Evolutionary conservation across 2,888 invertebrate genomes (phyloP), one percentile per base, ranked within the genome.

Genomic region (Tuta absoluta): DNA sequence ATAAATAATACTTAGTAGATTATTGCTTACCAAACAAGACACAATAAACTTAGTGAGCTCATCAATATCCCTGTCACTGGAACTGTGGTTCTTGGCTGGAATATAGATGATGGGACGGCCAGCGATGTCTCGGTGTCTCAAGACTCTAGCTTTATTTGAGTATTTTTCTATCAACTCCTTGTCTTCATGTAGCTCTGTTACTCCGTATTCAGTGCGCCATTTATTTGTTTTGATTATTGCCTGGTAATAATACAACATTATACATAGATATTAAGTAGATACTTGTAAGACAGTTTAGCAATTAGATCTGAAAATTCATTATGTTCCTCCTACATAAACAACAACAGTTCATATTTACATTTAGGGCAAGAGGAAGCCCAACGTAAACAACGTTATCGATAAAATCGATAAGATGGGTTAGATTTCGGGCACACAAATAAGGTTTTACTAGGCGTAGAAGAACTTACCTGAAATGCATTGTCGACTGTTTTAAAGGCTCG

Each of bases 41-140:
- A 96, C 96, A 78, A 96, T 96, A 79, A 95, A 96, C 75, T 94
- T 95, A 0, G 96, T 96, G 56, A 96, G 84, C 67, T 95, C 95
- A 77, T 96, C 95, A 75, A 96, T 94, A 77, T 95, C 93, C 72
- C 96, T 92, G 60, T 95, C 94, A 73, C 92, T 95, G 12, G 93
- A 93, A 78, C 93, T 94, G 79, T 96, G 96, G 80, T 95, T 95
- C 81, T 94, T 95, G 12, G 95, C 95, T 67, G 95, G 95, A 77
- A 96, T 96, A 78, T 96, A 96, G 66, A 96, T 91, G 66, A 96
- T 95, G 19, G 96, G 96, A 68, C 96, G 90, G 1, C 95, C 96
- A 45, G 91, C 82, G 77, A 95, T 93, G 75, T 96, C 96, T 67
- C 95, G 91, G 77, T 96, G 95, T 67, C 93, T 88, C 59, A 96